Evolutionary conservation across 2,113 vertebrate species (phyloP).

Genomic region (Pedetes capensis): DNA sequence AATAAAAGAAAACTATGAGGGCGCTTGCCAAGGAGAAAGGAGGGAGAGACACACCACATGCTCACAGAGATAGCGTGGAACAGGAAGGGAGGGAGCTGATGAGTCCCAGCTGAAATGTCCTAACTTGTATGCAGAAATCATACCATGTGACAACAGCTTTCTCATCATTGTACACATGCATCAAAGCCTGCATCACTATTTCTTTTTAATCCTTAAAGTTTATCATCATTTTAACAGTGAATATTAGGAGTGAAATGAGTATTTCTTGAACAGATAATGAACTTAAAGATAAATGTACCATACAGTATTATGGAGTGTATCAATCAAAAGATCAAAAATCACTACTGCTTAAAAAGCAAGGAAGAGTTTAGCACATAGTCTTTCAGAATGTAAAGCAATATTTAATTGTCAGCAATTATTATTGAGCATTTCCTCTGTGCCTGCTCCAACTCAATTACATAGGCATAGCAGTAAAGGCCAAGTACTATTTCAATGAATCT

Average conservation of each 20-base stretch:
- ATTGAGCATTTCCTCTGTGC: neutral
- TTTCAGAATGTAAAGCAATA: neutral
- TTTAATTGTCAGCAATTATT: neutral
- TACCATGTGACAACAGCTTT: neutral
- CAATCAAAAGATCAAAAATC: neutral
- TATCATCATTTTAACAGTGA: neutral
- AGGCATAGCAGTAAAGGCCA: neutral
- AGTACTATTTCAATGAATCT: neutral
- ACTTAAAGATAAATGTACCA: neutral
- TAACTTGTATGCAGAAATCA: neutral
- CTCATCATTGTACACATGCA: neutral
- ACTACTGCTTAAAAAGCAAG: neutral
- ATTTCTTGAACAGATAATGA: neutral
- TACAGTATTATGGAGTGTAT: neutral
- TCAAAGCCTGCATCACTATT: neutral
- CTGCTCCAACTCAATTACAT: neutral
- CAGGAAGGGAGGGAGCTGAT: neutral
- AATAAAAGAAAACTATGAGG: neutral
- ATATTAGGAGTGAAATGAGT: neutral
- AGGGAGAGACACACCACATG: neutral
- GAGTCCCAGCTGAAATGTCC: neutral
- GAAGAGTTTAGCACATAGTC: neutral
- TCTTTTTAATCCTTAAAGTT: neutral
- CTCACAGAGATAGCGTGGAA: neutral
- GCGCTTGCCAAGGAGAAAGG: neutral